These are phyloP conservation scores for Sebastes reedi DNA, from an alignment of 2,797 vertebrate genomes.

Conservation along the genomic window DNA sequence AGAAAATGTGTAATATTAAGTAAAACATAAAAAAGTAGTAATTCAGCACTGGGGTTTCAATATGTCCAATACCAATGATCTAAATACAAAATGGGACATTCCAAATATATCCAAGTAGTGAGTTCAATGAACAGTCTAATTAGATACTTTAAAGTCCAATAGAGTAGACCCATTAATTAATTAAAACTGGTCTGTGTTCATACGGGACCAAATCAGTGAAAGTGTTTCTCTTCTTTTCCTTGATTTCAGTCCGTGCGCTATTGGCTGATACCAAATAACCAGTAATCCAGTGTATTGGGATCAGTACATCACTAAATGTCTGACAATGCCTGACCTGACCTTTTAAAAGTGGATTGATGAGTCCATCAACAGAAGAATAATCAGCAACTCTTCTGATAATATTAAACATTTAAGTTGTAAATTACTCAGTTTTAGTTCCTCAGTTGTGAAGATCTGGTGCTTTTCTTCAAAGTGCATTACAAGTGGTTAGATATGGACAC, in stretches of 20 bases:
- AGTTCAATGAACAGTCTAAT: background rate
- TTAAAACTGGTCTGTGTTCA: too few species aligned
- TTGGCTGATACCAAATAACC: background rate
- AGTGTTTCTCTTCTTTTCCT: background rate
- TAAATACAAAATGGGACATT: background rate
- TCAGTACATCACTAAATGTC: background rate
- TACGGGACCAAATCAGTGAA: too few species aligned
- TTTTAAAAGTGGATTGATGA: rapidly evolving
- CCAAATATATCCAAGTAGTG: background rate
- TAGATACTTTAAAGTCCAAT: background rate
- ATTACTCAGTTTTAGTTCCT: background rate
- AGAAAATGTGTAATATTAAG: too few species aligned
- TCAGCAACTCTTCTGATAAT: background rate
- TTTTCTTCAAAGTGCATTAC: too few species aligned
- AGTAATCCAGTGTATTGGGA: background rate
- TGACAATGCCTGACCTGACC: background rate
- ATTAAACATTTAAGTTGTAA: background rate
- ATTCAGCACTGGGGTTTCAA: background rate
- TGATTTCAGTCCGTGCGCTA: background rate
- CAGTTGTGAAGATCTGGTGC: too few species aligned
- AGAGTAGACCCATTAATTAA: background rate
- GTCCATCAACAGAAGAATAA: too few species aligned
- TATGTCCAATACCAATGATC: background rate
- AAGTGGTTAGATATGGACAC: too few species aligned
- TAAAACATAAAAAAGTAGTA: too few species aligned